Percentiles rank a stretch among this genome's conserved stretches.
Evolutionary conservation across 2,797 vertebrate genomes (phyloP).

Genomic region (Brachyalestes nurse): DNA sequence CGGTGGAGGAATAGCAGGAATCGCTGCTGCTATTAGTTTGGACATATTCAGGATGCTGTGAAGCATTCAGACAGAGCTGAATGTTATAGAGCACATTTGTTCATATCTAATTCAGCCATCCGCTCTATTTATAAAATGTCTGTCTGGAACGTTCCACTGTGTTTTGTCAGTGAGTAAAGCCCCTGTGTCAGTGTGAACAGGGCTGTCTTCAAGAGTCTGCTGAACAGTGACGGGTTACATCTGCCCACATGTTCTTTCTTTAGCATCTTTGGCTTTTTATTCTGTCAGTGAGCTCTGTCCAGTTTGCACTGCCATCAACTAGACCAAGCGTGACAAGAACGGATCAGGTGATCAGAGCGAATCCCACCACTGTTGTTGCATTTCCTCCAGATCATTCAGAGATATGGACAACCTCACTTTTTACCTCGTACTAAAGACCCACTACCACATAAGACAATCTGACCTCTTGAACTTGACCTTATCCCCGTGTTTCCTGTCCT

Average conservation of each 20-base stretch:
- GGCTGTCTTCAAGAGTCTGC: background rate
- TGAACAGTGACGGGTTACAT: background rate
- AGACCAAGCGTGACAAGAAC: conserved; percentile 17
- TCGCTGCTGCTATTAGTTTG: conserved; percentile 15
- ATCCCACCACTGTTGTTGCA: conserved; percentile 2
- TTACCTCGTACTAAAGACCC: conserved; percentile 36
- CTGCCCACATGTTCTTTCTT: conserved; percentile 6
- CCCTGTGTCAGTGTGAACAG: background rate
- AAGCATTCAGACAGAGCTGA: conserved; percentile 18
- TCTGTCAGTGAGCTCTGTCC: conserved; percentile 38
- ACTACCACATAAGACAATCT: conserved; percentile 62
- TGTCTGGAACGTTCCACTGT: conserved; percentile 17
- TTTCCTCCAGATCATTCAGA: conserved; percentile 32
- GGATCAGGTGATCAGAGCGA: background rate
- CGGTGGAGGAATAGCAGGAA: conserved; percentile 24
- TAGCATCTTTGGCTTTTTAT: background rate
- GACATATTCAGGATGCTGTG: conserved; percentile 17
- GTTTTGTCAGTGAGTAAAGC: background rate
- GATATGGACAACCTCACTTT: conserved; percentile 29
- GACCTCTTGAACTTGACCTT: conserved; percentile 54
- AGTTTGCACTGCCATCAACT: conserved; percentile 62
- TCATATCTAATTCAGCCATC: conserved; percentile 2
- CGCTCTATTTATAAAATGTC: conserved; percentile 5
- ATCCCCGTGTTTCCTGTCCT: background rate
- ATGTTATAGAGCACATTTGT: conserved; percentile 26